Conservation (phyloP, 2,797 vertebrate genomes). For the Sparus aurata region DNA sequence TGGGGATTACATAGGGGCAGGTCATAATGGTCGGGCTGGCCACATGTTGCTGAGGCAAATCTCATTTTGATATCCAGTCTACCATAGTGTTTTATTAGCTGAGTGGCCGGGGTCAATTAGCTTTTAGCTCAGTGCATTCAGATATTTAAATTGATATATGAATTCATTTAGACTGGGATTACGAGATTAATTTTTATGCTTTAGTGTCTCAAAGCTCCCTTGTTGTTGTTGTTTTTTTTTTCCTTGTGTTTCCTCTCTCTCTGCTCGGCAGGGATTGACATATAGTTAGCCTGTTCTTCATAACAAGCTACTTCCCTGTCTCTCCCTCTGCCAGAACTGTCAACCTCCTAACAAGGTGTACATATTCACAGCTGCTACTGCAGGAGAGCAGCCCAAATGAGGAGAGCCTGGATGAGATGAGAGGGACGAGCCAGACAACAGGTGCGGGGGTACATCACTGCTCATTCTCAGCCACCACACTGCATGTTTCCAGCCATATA, state of each 20-base stretch:
- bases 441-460: slow-evolving; percentile 63
- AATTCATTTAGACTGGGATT: slow-evolving; percentile 25
- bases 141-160: slow-evolving; percentile 39
- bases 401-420: slow-evolving; percentile 66
- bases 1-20: slow-evolving; percentile 82
- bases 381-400: slow-evolving; percentile 72
- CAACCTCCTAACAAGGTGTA: slow-evolving; percentile 75
- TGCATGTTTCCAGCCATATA: slow-evolving; percentile 58
- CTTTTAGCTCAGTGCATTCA: slow-evolving; percentile 35
- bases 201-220: slow-evolving; percentile 19
- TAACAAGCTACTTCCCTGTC: slow-evolving; percentile 69
- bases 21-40: slow-evolving; percentile 80
- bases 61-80: slow-evolving; percentile 69
- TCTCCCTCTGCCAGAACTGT: slow-evolving; percentile 73
- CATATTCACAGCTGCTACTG: slow-evolving; percentile 70
- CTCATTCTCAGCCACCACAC: slow-evolving; percentile 46
- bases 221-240: slow-evolving; percentile 30
- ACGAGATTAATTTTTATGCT: slow-evolving; percentile 3
- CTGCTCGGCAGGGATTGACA: slow-evolving; percentile 52
- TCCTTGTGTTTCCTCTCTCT: slow-evolving; percentile 30
- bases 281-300: slow-evolving; percentile 66
- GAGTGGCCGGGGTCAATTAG: slow-evolving; percentile 53
- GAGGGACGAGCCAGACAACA: slow-evolving; percentile 70
- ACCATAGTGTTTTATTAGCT: slow-evolving; percentile 57
- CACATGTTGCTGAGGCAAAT: slow-evolving; percentile 83